Evolutionary conservation across 2,113 vertebrate genomes (phyloP), one percentile per base, ranked within the genome.

Genomic region (Notarius quadriscutis): DNA sequence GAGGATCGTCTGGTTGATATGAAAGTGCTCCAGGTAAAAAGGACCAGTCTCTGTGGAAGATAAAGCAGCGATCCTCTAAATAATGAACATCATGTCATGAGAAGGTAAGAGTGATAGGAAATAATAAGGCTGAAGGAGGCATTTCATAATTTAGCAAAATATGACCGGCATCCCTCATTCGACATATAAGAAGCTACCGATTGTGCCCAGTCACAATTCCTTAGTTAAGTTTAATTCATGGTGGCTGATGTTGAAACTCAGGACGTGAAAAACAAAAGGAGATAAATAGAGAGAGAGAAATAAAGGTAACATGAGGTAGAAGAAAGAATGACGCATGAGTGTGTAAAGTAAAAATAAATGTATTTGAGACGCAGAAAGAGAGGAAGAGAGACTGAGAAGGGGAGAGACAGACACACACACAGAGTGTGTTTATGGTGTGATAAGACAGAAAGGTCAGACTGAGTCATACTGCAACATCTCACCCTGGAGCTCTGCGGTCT

Each of bases 361-460:
- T 41, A 50, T n/a, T 4, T 41, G 25, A 50, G 25, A 60, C 22
- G 75, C 4, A 65, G 48, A 4, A 9, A 48, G 9, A 41, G 55
- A 81, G 4, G 1, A 6, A 81, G 57, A 60, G 7, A 34, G 27
- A 60, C 11, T 51, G 50, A n/a, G 51, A 17, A 50, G 51, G 9
- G 25, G 2, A 41, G 27, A 41, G 30, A 41, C 5, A 72, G 7
- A 50, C 8, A 30, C 14, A 67, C 1, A 71, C 2, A 48, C 51
- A 57, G 30, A 50, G 20, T 63, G 5, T 12, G 58, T 14, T 82
- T 5, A 51, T 9, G 12, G 34, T 25, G 6, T 34, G 15, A 81
- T 60, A 30, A 60, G 51, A 81, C 58, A 34, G 22, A 83, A 83
- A 83, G 60, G 60, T 83, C 57, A 82, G 81, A 14, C 34, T 63